Evolutionary conservation across 2,797 vertebrate species (phyloP).

Genomic region (Rhadinocentrus ornatus): DNA sequence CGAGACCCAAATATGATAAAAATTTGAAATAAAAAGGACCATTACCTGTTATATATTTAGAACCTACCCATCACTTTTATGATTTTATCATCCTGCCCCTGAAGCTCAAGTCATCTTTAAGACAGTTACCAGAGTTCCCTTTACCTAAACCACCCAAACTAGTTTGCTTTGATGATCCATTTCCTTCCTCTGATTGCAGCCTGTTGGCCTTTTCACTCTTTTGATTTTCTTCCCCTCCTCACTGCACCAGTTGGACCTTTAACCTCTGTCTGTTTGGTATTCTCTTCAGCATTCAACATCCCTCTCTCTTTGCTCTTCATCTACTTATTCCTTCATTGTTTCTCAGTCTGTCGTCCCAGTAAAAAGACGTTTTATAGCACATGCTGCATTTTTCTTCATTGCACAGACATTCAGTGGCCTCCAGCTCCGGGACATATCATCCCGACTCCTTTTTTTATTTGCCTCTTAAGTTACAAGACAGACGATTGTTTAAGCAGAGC

Average conservation of each 20-base stretch:
- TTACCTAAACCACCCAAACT: slow-evolving; percentile 32
- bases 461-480: slow-evolving; percentile 72
- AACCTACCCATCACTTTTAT: neutral
- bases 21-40: slow-evolving; percentile 1
- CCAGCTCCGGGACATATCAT: slow-evolving; percentile 37
- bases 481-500: slow-evolving; percentile 70
- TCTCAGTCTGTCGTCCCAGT: slow-evolving; percentile 32
- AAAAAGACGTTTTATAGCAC: slow-evolving; percentile 40
- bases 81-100: slow-evolving; percentile 3
- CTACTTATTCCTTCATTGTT: slow-evolving; percentile 21
- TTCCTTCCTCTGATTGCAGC: slow-evolving; percentile 27
- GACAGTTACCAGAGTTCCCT: slow-evolving; percentile 29
- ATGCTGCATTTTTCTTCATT: slow-evolving; percentile 21
- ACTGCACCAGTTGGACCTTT: slow-evolving; percentile 34
- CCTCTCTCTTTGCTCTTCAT: slow-evolving; percentile 14
- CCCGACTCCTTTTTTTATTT: slow-evolving; percentile 63
- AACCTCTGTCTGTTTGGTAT: slow-evolving; percentile 41
- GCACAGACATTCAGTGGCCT: slow-evolving; percentile 49
- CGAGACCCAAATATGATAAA: neutral
- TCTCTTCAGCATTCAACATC: slow-evolving; percentile 29
- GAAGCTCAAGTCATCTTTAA: slow-evolving; percentile 13
- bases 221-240: slow-evolving; percentile 17
- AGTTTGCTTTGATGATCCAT: slow-evolving; percentile 48
- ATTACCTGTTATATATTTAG: neutral
- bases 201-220: slow-evolving; percentile 16